Conservation (phyloP, 2,888 invertebrate genomes). For the Drosophila yooni region DNA sequence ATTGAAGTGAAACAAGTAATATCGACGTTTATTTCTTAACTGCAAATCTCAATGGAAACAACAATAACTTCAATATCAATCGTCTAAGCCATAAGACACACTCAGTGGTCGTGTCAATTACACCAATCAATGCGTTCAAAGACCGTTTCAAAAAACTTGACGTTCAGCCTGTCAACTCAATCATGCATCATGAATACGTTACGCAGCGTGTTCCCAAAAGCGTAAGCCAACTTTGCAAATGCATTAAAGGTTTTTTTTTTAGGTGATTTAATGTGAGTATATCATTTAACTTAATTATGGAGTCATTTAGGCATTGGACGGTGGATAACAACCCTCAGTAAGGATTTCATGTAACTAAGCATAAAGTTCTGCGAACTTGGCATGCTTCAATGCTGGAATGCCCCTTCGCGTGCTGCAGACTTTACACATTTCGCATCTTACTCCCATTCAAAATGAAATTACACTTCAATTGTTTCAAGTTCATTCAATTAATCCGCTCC, state of each 20-base stretch:
- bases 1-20: slow-evolving; percentile 28
- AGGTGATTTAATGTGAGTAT: not conserved
- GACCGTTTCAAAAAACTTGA: slow-evolving; percentile 47
- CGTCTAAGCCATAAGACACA: not conserved
- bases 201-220: slow-evolving; percentile 45
- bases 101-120: slow-evolving; percentile 56
- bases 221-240: not conserved
- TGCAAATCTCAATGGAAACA: slow-evolving; percentile 4
- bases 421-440: slow-evolving; percentile 6
- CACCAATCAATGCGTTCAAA: slow-evolving; percentile 65
- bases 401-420: slow-evolving; percentile 26
- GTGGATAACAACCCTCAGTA: not conserved
- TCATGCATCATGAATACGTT: slow-evolving; percentile 17
- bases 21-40: slow-evolving; percentile 3
- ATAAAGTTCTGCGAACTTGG: not conserved
- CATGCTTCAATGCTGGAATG: slow-evolving; percentile 35
- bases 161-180: slow-evolving; percentile 30
- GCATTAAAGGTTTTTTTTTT: no score
- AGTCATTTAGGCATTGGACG: rapidly evolving
- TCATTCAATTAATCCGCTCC: slow-evolving; percentile 60
- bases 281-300: not conserved
- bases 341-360: not conserved
- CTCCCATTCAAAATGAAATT: slow-evolving; percentile 48
- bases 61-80: not conserved
- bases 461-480: slow-evolving; percentile 73